Base-by-base conservation (phyloP, 2,797 vertebrate species). In the Tauraco hartlaubi region DNA sequence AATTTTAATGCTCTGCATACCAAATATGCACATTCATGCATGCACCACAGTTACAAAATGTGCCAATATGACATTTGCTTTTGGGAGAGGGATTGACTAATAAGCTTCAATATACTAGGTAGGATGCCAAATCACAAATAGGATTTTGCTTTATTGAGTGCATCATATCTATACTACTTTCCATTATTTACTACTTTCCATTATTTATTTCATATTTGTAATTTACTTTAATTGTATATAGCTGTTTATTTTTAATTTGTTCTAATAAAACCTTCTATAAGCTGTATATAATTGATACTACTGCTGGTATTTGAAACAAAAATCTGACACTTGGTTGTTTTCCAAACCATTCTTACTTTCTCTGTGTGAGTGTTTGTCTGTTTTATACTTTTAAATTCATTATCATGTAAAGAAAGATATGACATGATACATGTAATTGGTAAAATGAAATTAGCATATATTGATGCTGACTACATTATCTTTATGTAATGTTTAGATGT, bases 401-500 rank as follows among this genome's bases (percentile, higher is more conserved):
- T 96, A 35, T 49, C 21, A n/a, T 63, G 18, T 64, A 56, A 94
- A 94, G 79, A 81, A 86, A 56, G 25, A 44, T 39, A 66, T 71
- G 17, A 52, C n/a, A 77, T 33, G 23, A 81, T 68, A 49, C 16
- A 6, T 92, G 48, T 56, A 88, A 90, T 80, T 91, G 92, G 4
- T 49, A 35, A 90, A 28, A 87, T 90, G 46, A 67, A 43, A 88
- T 75, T 92, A 75, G 72, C n/a, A 31, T 77, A 86, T 23, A 28
- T 44, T 44, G 44, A 62, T 84, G 19, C 25, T 91, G 72, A 89
- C 55, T 95, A 11, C 52, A 12, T 33, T 61, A 23, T 39, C 25
- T 67, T 61, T 61, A 12, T 39, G 80, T 77, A 90, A 85, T 84
- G 11, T 74, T 95, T 92, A 96, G 63, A 88, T 78, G 26, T n/a